Evolutionary conservation across 2,113 vertebrate species (phyloP).

Genomic region (Triplophysa rosa): DNA sequence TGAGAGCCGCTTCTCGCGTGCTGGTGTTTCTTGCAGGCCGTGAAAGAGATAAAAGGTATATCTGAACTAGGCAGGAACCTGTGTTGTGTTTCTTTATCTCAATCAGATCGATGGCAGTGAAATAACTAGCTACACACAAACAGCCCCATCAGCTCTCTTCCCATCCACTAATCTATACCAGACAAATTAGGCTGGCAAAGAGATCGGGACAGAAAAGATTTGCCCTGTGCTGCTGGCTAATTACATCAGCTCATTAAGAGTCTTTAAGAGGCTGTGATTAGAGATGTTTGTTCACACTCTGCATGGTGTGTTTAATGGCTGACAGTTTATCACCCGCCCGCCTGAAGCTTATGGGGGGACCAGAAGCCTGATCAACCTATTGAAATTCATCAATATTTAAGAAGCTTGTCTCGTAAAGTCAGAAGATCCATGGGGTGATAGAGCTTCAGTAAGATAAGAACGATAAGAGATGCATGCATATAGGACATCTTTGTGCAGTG

Average conservation of each 20-base stretch:
- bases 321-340: constrained; percentile 73
- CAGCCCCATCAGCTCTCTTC: constrained; percentile 48
- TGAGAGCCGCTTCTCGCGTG: not conserved
- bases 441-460: not conserved
- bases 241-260: constrained; percentile 88
- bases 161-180: constrained; percentile 60
- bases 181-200: constrained; percentile 63
- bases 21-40: constrained; percentile 19
- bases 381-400: constrained; percentile 90
- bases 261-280: constrained; percentile 86
- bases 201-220: constrained; percentile 71
- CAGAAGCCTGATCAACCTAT: constrained; percentile 74
- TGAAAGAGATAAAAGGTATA: not conserved
- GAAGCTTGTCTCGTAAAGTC: constrained; percentile 61
- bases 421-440: constrained; percentile 48
- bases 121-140: constrained; percentile 53
- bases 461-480: constrained; percentile 14
- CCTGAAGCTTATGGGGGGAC: constrained; percentile 61
- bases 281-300: constrained; percentile 76
- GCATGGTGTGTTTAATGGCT: constrained; percentile 76
- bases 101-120: constrained; percentile 62
- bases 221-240: constrained; percentile 80
- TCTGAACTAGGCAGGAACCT: not conserved
- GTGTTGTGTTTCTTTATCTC: not conserved
- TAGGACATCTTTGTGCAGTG: not conserved